Base-by-base conservation (phyloP, 1,140 invertebrate species). In the Nebria ingens region DNA sequence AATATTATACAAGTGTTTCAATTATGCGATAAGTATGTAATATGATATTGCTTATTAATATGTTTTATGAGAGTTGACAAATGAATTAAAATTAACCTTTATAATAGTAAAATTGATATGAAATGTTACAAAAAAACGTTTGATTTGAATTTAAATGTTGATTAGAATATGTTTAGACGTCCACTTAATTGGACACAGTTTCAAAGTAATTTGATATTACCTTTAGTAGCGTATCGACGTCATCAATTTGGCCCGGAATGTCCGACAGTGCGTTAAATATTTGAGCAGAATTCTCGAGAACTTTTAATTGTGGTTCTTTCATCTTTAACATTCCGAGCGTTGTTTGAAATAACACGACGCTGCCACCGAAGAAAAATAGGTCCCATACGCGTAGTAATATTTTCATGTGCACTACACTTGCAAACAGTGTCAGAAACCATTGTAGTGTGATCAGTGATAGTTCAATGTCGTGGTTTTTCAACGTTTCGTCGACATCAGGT, bases 341-440 rank as follows among this genome's bases (percentile, higher is more conserved):
- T 6, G 97, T 81, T 79, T 98, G 91, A 71, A 99, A 98, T n/a
- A 99, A 75, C 49, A 97, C 86, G 58, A 95, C 84, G 11, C 93
- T 95, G 38, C 97, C 97, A 72, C 98, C 87, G 62, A 89, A 83
- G 69, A 98, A 97, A 70, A 99, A 93, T 56, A 97, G 75, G 74
- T 99, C 97, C 97, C 97, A 99, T 59, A 99, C 85, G 56, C 93
- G 78, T 2, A 99, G 74, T 38, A 99, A 77, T 57, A 97, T 90
- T 73, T 93, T 95, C 82, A 96, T 94, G 64, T 97, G 91, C n/a
- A 98, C 90, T 56, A 98, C 93, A 67, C 93, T 97, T 2, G 95
- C 91, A 75, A 97, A 98, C n/a, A 98, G 71, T 1, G 96, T 97
- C 22, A 99, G 75, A 72, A 98, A 97, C 97, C 97, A 99, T 68